Evolutionary conservation across 1,140 invertebrate species (phyloP).

Genomic region (Tetramorium parvispinum): DNA sequence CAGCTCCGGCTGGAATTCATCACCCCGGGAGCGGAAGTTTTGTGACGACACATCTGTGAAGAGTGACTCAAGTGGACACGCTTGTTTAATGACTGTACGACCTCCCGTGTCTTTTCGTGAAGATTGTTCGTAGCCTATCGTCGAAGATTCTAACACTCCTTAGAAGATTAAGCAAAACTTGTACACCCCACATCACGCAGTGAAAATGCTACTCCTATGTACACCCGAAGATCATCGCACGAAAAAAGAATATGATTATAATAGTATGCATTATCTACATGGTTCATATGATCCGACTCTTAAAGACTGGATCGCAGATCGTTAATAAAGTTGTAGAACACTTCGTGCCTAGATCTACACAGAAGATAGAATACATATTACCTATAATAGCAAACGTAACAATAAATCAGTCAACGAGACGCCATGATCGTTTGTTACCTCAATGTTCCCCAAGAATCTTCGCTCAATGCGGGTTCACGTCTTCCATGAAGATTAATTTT

Average conservation of each 20-base stretch:
- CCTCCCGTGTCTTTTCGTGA: not conserved
- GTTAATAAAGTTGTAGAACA: conserved; percentile 52
- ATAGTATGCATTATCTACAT: not conserved
- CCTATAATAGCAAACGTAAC: conserved; percentile 27
- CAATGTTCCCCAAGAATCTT: conserved; percentile 18
- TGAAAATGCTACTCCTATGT: not conserved
- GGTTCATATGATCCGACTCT: not conserved
- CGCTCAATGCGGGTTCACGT: not conserved
- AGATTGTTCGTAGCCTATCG: conserved; percentile 9
- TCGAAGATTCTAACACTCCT: conserved; percentile 3
- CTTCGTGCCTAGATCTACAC: conserved; percentile 32
- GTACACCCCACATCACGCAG: not conserved
- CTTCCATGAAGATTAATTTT: conserved; percentile 53
- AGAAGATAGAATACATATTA: conserved; percentile 15
- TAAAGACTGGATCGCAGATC: not conserved
- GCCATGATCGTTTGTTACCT: conserved; percentile 15
- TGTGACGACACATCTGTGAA: conserved; percentile 1
- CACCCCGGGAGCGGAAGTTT: not conserved
- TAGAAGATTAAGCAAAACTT: conserved; percentile 42
- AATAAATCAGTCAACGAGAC: conserved; percentile 55
- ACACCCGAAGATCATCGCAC: conserved; percentile 10
- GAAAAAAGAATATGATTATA: conserved; percentile 19
- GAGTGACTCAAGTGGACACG: not conserved
- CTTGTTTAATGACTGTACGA: not conserved
- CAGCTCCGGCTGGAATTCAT: not conserved